Base-by-base conservation (phyloP, 2,888 invertebrate genomes). In the Acrocyrtus sp. region DNA sequence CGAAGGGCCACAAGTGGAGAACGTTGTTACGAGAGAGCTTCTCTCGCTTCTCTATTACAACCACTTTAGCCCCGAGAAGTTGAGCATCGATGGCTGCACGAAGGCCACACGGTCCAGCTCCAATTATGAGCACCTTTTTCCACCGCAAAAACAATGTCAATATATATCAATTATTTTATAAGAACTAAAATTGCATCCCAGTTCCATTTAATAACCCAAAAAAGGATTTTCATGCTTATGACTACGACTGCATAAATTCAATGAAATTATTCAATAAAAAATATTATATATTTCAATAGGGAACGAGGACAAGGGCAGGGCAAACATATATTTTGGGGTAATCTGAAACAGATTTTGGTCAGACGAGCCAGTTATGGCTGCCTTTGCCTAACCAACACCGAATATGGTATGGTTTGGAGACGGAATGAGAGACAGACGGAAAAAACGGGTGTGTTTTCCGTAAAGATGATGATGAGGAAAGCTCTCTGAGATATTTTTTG, bases 1-100 rank as follows among this genome's bases (percentile, higher is more conserved):
- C 86, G 80, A 85, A 87, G 17, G 88, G 87, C 88, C 88, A 89
- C 17, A 89, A 83, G 82, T 88, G 88, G 24, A 89, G 85, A 17
- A 89, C 88, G 82, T 89, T 88, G 82, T 88, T 88, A 21, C 87
- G 82, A 15, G 85, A 84, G 76, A 87, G 85, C 54, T 83, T 82
- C 78, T 86, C 87, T 57, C 88, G 81, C 81, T 87, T 87, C 82
- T 88, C 88, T 29, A 88, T 83, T 8, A 88, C 85, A n/a, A 85
- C 82, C 29, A 84, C 86, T 76, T 85, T 84, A 27, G 85, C 86
- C 17, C 88, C 88, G 4, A 88, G 82, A 10, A 89, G 83, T 19
- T 87, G 87, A 57, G 85, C 84, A 82, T 88, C 88, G 68, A 89
- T 88, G 58, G 88, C 88, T 19, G 84, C 83, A 29, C 88, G 83